Evolutionary conservation across 1,140 invertebrate genomes (phyloP).

Genomic region (Macrocentrus cingulum): DNA sequence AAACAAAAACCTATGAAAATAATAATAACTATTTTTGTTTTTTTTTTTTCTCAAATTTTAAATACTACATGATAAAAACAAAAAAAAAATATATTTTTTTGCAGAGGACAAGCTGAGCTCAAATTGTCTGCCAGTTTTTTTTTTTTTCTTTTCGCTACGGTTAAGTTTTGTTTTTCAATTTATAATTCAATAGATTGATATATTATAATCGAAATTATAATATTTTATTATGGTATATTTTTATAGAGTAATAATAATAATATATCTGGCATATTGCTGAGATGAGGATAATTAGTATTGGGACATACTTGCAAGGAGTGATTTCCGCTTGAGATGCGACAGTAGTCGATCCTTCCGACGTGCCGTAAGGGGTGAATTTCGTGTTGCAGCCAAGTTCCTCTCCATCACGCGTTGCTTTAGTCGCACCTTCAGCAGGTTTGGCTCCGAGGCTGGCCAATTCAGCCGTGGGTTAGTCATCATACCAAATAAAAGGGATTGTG

Average conservation of each 20-base stretch:
- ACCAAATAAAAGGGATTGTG: slow-evolving; percentile 23
- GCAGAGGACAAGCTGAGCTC: too few relatives aligned
- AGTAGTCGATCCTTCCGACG: slow-evolving; percentile 78
- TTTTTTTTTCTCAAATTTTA: too few relatives aligned
- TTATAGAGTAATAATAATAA: too few relatives aligned
- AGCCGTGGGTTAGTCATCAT: slow-evolving; percentile 52
- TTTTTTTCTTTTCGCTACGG: too few relatives aligned
- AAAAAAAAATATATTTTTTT: too few relatives aligned
- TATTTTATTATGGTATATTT: too few relatives aligned
- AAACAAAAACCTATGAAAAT: slow-evolving; percentile 9
- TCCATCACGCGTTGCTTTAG: slow-evolving; percentile 95
- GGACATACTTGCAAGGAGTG: slow-evolving; percentile 76
- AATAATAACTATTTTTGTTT: not conserved
- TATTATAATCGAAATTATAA: too few relatives aligned
- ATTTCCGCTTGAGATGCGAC: slow-evolving; percentile 75
- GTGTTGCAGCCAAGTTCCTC: slow-evolving; percentile 67
- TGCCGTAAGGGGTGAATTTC: slow-evolving; percentile 78
- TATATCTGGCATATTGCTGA: too few relatives aligned
- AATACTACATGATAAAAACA: too few relatives aligned
- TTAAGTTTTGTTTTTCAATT: too few relatives aligned
- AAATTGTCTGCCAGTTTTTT: too few relatives aligned
- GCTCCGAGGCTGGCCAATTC: slow-evolving; percentile 85
- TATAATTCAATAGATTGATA: too few relatives aligned
- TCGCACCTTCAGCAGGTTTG: slow-evolving; percentile 94
- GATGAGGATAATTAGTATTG: slow-evolving; percentile 35